A percentile compares a stretch with the other conserved stretches of the same genome.
Conservation (phyloP, 2,797 vertebrate genomes). For the Trachops cirrhosus region DNA sequence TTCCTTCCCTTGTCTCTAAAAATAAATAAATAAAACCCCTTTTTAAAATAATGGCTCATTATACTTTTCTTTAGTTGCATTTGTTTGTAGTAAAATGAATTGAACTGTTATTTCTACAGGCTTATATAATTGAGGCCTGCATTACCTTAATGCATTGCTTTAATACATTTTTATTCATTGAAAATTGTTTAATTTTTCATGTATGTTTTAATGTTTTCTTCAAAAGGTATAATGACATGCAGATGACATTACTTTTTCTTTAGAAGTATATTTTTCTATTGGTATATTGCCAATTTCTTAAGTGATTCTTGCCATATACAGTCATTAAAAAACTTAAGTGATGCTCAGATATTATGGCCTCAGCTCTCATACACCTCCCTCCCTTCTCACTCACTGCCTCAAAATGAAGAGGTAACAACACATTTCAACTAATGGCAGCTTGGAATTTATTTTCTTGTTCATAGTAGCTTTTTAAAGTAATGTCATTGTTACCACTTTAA, state of each 20-base stretch:
- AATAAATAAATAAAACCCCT: no score
- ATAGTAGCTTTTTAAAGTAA: not conserved
- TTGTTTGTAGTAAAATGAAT: not conserved
- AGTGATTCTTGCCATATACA: not conserved
- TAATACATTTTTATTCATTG: conserved; percentile 3
- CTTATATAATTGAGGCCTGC: not conserved
- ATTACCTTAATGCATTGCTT: not conserved
- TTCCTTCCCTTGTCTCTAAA: no score
- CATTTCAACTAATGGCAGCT: not conserved
- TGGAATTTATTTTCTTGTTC: not conserved
- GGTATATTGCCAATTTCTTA: not conserved
- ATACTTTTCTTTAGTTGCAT: conserved; percentile 9
- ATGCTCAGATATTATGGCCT: not conserved
- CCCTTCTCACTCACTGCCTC: not conserved
- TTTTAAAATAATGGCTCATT: not conserved
- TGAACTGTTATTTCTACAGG: not conserved
- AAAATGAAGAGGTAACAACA: not conserved
- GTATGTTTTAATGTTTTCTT: not conserved
- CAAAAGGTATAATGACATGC: not conserved
- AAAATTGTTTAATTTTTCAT: conserved; percentile 15
- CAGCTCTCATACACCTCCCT: not conserved
- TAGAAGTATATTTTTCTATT: not conserved
- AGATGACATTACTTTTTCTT: not conserved
- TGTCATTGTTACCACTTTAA: not conserved
- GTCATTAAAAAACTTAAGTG: not conserved